Conservation (phyloP, 2,888 invertebrate species). For the Macrosiphum euphorbiae region DNA sequence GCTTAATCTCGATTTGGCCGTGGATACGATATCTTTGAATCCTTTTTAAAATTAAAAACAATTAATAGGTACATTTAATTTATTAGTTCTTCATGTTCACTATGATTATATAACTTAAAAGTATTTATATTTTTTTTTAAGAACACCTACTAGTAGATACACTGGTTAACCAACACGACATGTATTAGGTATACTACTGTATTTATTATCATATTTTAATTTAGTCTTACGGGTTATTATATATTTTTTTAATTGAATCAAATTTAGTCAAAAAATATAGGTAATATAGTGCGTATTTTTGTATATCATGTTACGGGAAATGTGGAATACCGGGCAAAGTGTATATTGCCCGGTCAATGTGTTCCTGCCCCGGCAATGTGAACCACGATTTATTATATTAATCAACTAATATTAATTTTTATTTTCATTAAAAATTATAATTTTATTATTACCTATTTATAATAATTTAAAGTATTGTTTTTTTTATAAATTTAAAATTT, state of each 20-base stretch:
- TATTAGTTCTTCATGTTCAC: not conserved
- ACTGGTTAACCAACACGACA: not conserved
- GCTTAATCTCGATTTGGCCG: conserved; percentile 83
- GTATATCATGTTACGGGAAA: too few species aligned
- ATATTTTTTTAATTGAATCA: not conserved
- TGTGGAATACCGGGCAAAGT: too few species aligned
- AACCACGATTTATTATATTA: too few species aligned
- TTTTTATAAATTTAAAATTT: too few species aligned
- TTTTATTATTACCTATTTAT: too few species aligned
- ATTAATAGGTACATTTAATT: not conserved
- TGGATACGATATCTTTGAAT: conserved; percentile 76
- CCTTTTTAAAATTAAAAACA: conserved; percentile 53
- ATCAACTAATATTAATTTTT: too few species aligned
- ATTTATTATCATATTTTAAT: not conserved
- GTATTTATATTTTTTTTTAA: not conserved
- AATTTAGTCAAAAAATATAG: not conserved
- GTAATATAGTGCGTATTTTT: not conserved
- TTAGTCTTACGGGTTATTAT: not conserved
- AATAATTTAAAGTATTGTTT: too few species aligned
- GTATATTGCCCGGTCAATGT: too few species aligned
- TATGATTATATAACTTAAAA: not conserved
- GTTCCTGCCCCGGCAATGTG: too few species aligned
- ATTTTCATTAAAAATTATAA: too few species aligned
- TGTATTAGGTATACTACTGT: not conserved
- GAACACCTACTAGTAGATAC: not conserved